These are phyloP conservation scores for Apoda limacodes DNA, from an alignment of 2,888 invertebrate genomes.

Conservation along the genomic window DNA sequence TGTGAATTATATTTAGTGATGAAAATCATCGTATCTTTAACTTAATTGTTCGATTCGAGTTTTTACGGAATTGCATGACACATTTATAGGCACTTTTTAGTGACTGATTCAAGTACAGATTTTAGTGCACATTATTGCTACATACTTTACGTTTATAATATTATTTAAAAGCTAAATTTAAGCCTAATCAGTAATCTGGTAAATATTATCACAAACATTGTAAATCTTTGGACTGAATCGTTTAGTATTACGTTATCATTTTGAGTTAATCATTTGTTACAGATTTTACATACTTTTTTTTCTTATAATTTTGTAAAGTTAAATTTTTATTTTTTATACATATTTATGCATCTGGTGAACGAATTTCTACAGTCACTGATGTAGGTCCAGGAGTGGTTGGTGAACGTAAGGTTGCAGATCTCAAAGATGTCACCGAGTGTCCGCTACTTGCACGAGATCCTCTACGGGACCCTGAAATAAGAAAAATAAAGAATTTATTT, in stretches of 20 bases:
- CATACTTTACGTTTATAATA: slow-evolving; percentile 32
- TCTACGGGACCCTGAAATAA: slow-evolving; percentile 66
- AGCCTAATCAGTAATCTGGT: slow-evolving; percentile 45
- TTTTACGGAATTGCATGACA: too few relatives aligned
- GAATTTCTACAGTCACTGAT: slow-evolving; percentile 81
- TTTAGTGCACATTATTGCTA: slow-evolving; percentile 45
- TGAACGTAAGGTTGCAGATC: slow-evolving; percentile 70
- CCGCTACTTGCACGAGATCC: slow-evolving; percentile 83
- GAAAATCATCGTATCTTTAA: too few relatives aligned
- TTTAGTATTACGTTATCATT: slow-evolving; percentile 20
- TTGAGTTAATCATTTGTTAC: slow-evolving; percentile 3
- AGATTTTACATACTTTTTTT: slow-evolving; percentile 3
- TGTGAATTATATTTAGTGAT: too few relatives aligned
- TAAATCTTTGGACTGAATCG: slow-evolving; percentile 56
- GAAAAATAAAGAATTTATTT: slow-evolving; percentile 4
- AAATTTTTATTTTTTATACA: slow-evolving; percentile 9
- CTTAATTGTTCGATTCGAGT: too few relatives aligned
- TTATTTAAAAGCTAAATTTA: slow-evolving; percentile 31
- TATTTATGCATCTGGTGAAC: slow-evolving; percentile 60
- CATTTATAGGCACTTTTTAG: slow-evolving; percentile 56
- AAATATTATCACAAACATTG: slow-evolving; percentile 60
- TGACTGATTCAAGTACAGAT: slow-evolving; percentile 32
- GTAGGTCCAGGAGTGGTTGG: slow-evolving; percentile 55
- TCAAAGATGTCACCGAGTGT: slow-evolving; percentile 79
- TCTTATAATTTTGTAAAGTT: slow-evolving; percentile 13